These are phyloP conservation scores for Drosophila auraria DNA, from an alignment of 1,140 invertebrate species.

Conservation along the genomic window DNA sequence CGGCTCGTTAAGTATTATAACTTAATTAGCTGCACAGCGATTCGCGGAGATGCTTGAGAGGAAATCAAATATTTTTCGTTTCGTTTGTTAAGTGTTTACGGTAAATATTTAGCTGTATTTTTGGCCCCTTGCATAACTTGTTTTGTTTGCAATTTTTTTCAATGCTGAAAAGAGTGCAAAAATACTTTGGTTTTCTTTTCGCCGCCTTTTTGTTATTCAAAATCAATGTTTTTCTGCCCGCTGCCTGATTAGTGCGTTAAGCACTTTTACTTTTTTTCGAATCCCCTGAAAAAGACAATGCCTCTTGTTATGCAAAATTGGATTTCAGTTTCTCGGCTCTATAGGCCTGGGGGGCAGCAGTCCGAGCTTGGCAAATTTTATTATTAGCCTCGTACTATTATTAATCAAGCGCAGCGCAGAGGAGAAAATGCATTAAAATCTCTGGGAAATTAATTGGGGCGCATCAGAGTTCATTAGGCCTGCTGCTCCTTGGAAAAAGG, in stretches of 20 bases:
- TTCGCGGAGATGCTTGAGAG: slow-evolving; percentile 18
- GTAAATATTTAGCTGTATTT: slow-evolving; percentile 50
- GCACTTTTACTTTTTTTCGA: slow-evolving; percentile 60
- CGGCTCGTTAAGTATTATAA: slow-evolving; percentile 48
- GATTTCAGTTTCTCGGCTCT: slow-evolving; percentile 25
- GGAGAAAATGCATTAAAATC: slow-evolving; percentile 8
- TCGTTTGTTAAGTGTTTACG: slow-evolving; percentile 49
- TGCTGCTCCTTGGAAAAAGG: slow-evolving; percentile 3
- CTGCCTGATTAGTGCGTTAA: slow-evolving; percentile 64
- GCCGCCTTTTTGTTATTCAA: slow-evolving; percentile 67
- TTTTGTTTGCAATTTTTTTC: slow-evolving; percentile 34
- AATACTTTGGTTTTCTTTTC: slow-evolving; percentile 30
- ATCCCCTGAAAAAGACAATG: slow-evolving; percentile 23
- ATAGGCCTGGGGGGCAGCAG: slow-evolving; percentile 9
- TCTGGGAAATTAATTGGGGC: slow-evolving; percentile 38
- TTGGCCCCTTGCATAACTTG: slow-evolving; percentile 36
- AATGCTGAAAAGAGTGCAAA: slow-evolving; percentile 16
- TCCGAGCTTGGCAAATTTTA: slow-evolving; percentile 10
- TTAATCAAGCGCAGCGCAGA: slow-evolving; percentile 24
- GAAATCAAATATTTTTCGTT: slow-evolving; percentile 48
- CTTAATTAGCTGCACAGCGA: slow-evolving; percentile 47
- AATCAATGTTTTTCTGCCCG: slow-evolving; percentile 28
- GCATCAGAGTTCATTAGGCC: slow-evolving; percentile 30
- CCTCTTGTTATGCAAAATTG: slow-evolving; percentile 41
- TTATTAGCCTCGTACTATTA: slow-evolving; percentile 8